These are phyloP conservation scores for Clarias magur DNA, from an alignment of 2,113 vertebrate species.

Conservation along the genomic window DNA sequence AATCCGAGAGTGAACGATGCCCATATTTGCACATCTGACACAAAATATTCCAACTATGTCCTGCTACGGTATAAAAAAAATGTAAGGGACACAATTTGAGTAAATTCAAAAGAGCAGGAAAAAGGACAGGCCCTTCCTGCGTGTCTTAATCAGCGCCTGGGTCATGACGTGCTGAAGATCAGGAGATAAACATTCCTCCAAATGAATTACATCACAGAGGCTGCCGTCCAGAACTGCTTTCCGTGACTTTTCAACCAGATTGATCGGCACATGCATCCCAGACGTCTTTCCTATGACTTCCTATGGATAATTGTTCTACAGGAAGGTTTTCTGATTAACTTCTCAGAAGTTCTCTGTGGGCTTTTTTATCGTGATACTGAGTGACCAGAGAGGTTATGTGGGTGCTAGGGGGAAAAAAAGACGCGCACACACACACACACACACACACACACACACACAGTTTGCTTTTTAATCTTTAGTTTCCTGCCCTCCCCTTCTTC, in stretches of 20 bases:
- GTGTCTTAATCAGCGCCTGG: constrained; percentile 59
- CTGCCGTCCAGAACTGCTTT: constrained; percentile 23
- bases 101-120: constrained; percentile 68
- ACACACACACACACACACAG: constrained; percentile 47
- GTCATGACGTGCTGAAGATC: constrained; percentile 61
- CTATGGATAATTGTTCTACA: constrained; percentile 13
- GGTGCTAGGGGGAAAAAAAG: constrained; percentile 20
- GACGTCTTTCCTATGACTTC: constrained; percentile 40
- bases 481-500: constrained; percentile 63
- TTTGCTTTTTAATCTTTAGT: constrained; percentile 74
- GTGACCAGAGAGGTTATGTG: constrained; percentile 25
- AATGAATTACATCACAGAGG: constrained; percentile 20
- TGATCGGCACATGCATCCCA: constrained; percentile 36
- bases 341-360: neutral
- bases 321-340: constrained; percentile 16
- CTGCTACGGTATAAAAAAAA: constrained; percentile 43
- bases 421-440: neutral
- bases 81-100: constrained; percentile 57
- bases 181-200: constrained; percentile 54
- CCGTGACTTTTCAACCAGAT: constrained; percentile 41
- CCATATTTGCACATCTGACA: constrained; percentile 62
- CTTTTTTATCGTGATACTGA: constrained; percentile 7
- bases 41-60: constrained; percentile 60
- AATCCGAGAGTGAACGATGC: constrained; percentile 43
- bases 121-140: constrained; percentile 73